Base-by-base conservation (phyloP, 2,113 vertebrate species). In the Bothrops jararaca region DNA sequence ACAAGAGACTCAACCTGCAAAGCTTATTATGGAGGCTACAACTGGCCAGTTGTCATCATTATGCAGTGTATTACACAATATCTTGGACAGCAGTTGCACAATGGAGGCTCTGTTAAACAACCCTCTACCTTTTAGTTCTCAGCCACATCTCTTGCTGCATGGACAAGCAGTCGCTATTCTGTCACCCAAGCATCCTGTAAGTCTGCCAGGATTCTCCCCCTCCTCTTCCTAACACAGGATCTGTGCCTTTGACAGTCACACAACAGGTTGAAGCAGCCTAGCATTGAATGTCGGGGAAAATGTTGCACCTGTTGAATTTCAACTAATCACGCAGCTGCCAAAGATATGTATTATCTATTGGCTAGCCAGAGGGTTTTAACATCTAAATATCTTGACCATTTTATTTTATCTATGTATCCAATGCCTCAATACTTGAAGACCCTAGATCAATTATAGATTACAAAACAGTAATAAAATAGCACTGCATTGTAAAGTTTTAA, bases 1-100 rank as follows among this genome's bases (percentile, higher is more conserved):
- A 90, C 42, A 3, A 58, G 13, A n/a, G 60, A 92, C 94, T 60
- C 26, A 90, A 94, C 53, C 91, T 74, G 56, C 20, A 93, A 48
- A 93, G 23, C 39, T 90, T 4, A 53, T 50, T 91, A 56, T 3
- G n/a, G 4, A n/a, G 91, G 85, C 26, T 53, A 3, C 3, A 85
- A 89, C 22, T 53, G 57, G 48, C 74, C 89, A 50, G 26, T 0
- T n/a, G 60, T 45, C 69, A 20, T n/a, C 85, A 4, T 89, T 93
- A 64, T 52, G n/a, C 91, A 86, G 53, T 5, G 56, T 58, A 85
- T 85, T 91, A 74, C 0, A 0, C 57, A 24, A 6, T 2, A 0
- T 86, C 90, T 91, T 90, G 88, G 80, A 64, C 50, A 58, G 74
- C 91, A 89, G 74, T 53, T 86, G 39, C 3, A 4, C 1, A 93